phyloP scores from a whole-genome alignment of 2,797 vertebrate genomes.

The Melopsittacus undulatus region DNA sequence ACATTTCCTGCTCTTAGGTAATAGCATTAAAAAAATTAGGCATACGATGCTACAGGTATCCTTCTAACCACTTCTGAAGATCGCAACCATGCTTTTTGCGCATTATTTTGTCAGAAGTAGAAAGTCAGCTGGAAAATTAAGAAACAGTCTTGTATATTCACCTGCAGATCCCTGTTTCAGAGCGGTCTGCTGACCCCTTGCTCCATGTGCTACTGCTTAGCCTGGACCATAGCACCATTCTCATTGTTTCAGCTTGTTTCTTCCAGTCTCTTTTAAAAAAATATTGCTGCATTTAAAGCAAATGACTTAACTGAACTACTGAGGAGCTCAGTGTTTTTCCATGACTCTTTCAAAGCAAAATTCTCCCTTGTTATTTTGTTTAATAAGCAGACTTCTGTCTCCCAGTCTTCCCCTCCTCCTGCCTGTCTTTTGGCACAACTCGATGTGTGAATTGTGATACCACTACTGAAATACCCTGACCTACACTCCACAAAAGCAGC shows the following conservation, averaged over 20 bases:
- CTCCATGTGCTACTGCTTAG: not conserved
- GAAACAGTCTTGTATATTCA: not conserved
- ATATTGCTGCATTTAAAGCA: not conserved
- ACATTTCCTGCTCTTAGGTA: not conserved
- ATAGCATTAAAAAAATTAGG: not conserved
- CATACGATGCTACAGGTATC: not conserved
- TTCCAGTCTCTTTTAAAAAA: not conserved
- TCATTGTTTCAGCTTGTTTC: not conserved
- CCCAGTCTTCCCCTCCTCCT: not conserved
- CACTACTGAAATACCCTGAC: not conserved
- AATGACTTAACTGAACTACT: not conserved
- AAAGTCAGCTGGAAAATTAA: not conserved
- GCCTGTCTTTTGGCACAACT: slow-evolving; percentile 16
- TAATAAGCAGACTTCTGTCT: not conserved
- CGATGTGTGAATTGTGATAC: not conserved
- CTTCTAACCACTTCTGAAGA: not conserved
- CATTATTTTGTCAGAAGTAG: not conserved
- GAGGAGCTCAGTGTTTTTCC: not conserved
- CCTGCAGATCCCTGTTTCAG: not conserved
- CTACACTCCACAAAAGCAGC: not conserved
- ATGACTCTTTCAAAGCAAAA: not conserved
- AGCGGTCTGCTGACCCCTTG: not conserved
- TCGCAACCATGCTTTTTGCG: not conserved
- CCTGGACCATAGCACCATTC: not conserved
- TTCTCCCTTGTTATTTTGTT: not conserved